Evolutionary conservation across 2,888 invertebrate genomes (phyloP), one percentile per base, ranked within the genome.

Genomic region (Rhaphigaster nebulosa): DNA sequence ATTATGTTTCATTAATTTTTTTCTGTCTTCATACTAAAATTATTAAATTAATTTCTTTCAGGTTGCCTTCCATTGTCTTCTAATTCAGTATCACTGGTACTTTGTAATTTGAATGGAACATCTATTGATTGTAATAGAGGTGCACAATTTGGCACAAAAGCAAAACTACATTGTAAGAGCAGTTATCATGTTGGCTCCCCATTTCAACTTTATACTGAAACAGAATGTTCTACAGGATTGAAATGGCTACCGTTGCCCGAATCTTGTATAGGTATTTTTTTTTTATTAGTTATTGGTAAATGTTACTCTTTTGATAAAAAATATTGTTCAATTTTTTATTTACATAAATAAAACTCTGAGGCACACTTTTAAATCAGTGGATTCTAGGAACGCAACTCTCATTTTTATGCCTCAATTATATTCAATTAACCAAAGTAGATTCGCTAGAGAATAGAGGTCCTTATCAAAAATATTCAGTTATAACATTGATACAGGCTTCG

Each of bases 141-240:
- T 45, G 45, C 84, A n/a, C 45, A 45, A 84, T 50, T 50, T 1
- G 84, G 84, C 13, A 84, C 84, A 84, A 84, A 84, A 84, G 84
- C 84, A 50, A 84, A 45, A n/a, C 13, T 84, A n/a, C 84, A 15
- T 50, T 84, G 84, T n/a, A 84, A 45, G 13, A n/a, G n/a, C n/a
- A 84, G 84, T 50, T 84, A n/a, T n/a, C n/a, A 84, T 84, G 18
- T n/a, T 50, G 15, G n/a, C 45, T 41, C 45, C 26, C 84, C n/a
- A n/a, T 84, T 45, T 50, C 26, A 84, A 13, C 45, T 84, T n/a
- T 50, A 84, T 23, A n/a, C 84, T 45, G 84, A 50, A n/a, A 45
- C 84, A 41, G 45, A 84, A 45, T 84, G 84, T 84, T 84, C 45
- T n/a, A n/a, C 12, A n/a, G 45, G 45, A 45, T n/a, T 41, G 26